Base-by-base conservation (phyloP, 64 coral and sea anemone genomes). In the Acropora tenuis region DNA sequence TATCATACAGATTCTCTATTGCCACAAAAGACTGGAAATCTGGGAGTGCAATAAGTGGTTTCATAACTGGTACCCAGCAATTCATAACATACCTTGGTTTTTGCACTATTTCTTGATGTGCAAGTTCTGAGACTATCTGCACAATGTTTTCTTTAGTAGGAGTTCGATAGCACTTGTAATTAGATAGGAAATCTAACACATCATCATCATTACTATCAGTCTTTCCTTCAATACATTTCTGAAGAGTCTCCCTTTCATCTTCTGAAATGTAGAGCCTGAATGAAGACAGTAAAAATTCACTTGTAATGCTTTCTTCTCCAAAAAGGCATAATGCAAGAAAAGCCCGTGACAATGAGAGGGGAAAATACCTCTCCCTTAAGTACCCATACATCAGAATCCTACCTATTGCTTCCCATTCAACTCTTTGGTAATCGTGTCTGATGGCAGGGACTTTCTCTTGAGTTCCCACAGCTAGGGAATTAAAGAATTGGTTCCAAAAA, bases 371-470 rank as follows among this genome's bases (percentile, higher is more conserved):
- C 76, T 77, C 92, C 69, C 78, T 48, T 30, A 67, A 15, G 52
- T 78, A 94, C 63, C 93, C 93, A 86, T 88, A 71, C 50, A 90
- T 58, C 58, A 94, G 13, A 90, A 94, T 77, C 78, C 88, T 86
- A 11, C 65, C 93, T 18, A 90, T 89, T 79, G 74, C 83, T 18
- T 94, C 80, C 88, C 93, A 94, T 69, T 94, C 87, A 48, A 60
- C 79, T 11, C 57, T 84, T 66, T 94, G 93, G 40, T 90, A 94
- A 85, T 94, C 88, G 78, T 94, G 88, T 78, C 93, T 94, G 71
- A 94, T 72, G 47, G 80, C 84, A 90, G 88, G 93, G 42, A 94
- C 89, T 83, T 88, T 95, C 50, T 95, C 89, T 71, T 89, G 88
- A 57, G 59, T 82, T 74, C 76, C 93, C 69, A 69, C 86, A 18